Evolutionary conservation across 1,140 invertebrate species (phyloP).

Genomic region (Drosophila albomicans): DNA sequence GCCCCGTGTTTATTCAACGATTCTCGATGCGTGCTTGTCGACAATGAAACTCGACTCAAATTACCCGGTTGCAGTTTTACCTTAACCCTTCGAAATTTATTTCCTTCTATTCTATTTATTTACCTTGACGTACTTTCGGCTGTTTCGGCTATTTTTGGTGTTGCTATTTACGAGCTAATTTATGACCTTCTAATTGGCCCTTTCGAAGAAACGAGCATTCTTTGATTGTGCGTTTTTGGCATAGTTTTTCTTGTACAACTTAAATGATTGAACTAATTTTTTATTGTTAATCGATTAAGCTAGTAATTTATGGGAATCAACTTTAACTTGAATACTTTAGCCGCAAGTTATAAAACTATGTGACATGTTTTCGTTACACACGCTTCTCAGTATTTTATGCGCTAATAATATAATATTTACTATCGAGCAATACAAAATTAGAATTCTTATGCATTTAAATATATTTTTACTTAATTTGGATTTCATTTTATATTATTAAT

Average conservation of each 20-base stretch:
- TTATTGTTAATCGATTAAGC: slow-evolving; percentile 1
- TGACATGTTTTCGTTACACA: too few species aligned
- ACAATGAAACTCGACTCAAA: slow-evolving; percentile 65
- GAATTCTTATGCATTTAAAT: too few species aligned
- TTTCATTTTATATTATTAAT: too few species aligned
- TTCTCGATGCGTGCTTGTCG: slow-evolving; percentile 64
- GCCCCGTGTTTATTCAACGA: slow-evolving; percentile 62
- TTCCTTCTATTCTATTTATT: slow-evolving; percentile 62
- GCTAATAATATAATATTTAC: too few species aligned
- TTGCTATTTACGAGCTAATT: slow-evolving; percentile 65
- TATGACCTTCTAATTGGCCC: slow-evolving; percentile 59
- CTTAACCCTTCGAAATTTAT: slow-evolving; percentile 60
- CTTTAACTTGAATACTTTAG: background rate
- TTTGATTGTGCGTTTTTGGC: slow-evolving; percentile 22
- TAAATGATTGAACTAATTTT: slow-evolving; percentile 11
- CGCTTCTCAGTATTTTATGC: too few species aligned
- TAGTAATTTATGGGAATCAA: background rate
- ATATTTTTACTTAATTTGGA: too few species aligned
- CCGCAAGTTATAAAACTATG: too few species aligned
- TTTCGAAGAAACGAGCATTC: slow-evolving; percentile 6
- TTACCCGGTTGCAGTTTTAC: slow-evolving; percentile 63
- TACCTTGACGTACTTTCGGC: slow-evolving; percentile 44
- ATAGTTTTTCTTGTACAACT: slow-evolving; percentile 4
- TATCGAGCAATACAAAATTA: too few species aligned
- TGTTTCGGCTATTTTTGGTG: slow-evolving; percentile 41